phyloP scores from a whole-genome alignment of 2,113 vertebrate genomes.

The Tetrao urogallus region DNA sequence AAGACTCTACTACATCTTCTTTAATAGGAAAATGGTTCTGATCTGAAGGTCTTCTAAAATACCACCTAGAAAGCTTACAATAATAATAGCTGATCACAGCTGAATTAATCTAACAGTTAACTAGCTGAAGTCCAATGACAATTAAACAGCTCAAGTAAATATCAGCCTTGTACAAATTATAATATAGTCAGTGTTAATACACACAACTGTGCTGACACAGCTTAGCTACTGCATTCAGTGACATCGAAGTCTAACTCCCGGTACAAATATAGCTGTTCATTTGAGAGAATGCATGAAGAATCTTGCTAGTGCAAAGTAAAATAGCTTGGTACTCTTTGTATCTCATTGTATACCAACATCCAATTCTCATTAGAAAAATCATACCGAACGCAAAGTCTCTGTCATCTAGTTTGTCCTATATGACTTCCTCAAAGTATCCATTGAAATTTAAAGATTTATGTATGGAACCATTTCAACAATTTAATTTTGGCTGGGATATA shows the following conservation, averaged over 20 bases:
- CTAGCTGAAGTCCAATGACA: background rate
- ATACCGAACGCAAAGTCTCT: background rate
- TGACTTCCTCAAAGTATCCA: background rate
- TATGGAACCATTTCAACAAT: background rate
- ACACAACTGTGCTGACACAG: background rate
- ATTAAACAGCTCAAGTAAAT: background rate
- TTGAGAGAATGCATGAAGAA: background rate
- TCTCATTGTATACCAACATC: background rate
- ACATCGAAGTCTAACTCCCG: background rate
- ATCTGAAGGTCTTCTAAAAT: background rate
- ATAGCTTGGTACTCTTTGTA: background rate
- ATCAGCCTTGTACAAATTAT: background rate
- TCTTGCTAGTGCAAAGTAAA: background rate
- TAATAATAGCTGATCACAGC: background rate
- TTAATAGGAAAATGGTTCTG: background rate
- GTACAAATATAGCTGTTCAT: too few relatives aligned
- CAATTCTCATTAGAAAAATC: background rate
- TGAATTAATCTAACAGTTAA: background rate
- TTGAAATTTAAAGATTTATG: background rate
- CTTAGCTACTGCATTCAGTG: background rate
- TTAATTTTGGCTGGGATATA: constrained; percentile 12
- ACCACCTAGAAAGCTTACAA: background rate
- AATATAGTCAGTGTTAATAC: background rate
- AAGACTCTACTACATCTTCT: background rate
- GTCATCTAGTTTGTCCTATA: background rate